Evolutionary conservation across 2,888 invertebrate genomes (phyloP).

Genomic region (Netelia virgata): DNA sequence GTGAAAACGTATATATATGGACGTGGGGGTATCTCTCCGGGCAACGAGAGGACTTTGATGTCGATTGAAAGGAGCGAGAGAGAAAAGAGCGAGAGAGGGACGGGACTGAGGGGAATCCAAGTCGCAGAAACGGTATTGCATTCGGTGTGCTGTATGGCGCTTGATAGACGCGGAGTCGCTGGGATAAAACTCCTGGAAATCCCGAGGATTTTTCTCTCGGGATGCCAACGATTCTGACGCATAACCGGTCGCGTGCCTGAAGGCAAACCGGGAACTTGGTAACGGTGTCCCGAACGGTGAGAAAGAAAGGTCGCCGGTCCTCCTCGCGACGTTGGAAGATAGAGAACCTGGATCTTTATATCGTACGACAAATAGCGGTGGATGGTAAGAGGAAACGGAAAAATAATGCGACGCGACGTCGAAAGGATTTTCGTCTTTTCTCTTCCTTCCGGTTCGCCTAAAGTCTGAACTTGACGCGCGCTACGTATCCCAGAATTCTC

Average conservation of each 20-base stretch:
- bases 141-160: slow-evolving; percentile 33
- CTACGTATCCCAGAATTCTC: not conserved
- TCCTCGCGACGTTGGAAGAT: slow-evolving; percentile 30
- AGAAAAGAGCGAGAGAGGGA: slow-evolving; percentile 12
- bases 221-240: slow-evolving; percentile 59
- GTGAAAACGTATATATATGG: not conserved
- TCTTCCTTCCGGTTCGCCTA: slow-evolving; percentile 27
- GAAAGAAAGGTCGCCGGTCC: slow-evolving; percentile 41
- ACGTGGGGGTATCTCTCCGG: not conserved
- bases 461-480: slow-evolving; percentile 45
- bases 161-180: slow-evolving; percentile 44
- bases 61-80: slow-evolving; percentile 54
- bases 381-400: slow-evolving; percentile 20
- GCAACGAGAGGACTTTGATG: slow-evolving; percentile 35
- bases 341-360: slow-evolving; percentile 53
- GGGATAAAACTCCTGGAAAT: slow-evolving; percentile 48
- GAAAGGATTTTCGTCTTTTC: slow-evolving; percentile 48
- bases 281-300: not conserved
- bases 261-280: slow-evolving; percentile 11
- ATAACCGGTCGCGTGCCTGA: slow-evolving; percentile 50
- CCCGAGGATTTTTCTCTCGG: slow-evolving; percentile 51
- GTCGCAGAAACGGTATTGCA: slow-evolving; percentile 53
- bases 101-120: slow-evolving; percentile 23
- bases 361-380: slow-evolving; percentile 39
- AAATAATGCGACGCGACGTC: slow-evolving; percentile 20